Evolutionary conservation across 2,888 invertebrate genomes (phyloP), one percentile per base, ranked within the genome.

Genomic region (Heteromyza rotundicornis): DNA sequence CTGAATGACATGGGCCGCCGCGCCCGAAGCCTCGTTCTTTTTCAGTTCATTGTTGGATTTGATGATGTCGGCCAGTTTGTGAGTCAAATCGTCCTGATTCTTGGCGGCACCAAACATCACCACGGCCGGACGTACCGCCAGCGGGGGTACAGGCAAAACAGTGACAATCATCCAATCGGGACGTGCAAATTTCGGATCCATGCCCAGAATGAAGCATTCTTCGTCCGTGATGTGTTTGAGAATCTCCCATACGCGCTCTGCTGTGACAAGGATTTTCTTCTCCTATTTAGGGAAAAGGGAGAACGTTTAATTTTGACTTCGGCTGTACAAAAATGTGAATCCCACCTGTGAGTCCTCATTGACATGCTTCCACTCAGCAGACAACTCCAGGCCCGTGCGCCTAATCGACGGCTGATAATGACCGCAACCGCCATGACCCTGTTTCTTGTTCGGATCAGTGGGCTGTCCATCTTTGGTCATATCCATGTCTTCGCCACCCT

Each of bases 111-210:
- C 99, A 61, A 83, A 83, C 95, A 98, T 99, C 8, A 98, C 96
- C 3, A 99, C 98, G 57, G 99, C 98, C 0, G 99, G 99, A 67
- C 99, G 88, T 0, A 99, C 98, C 1, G 94, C 90, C 22, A 99
- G 84, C 2, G 99, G 99, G 1, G 99, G 98, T 0, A 99, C 99
- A 0, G 99, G 99, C 63, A 99, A 83, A 12, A 97, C 97, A 1
- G 98, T 98, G 5, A 96, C 89, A 68, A 99, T 92, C 98, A 99
- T 98, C 98, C 99, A 99, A 85, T 99, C 99, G 5, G 99, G 99
- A 55, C 99, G 88, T 0, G 98, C 95, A 83, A 91, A 96, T 82
- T 95, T 95, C 0, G 98, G 97, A 82, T 99, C 98, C 96, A 99
- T 96, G 49, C 91, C 92, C 70, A 98, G 85, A 69, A 97, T 92